Conservation (phyloP, 2,888 invertebrate genomes). For the Anoncus sp. region DNA sequence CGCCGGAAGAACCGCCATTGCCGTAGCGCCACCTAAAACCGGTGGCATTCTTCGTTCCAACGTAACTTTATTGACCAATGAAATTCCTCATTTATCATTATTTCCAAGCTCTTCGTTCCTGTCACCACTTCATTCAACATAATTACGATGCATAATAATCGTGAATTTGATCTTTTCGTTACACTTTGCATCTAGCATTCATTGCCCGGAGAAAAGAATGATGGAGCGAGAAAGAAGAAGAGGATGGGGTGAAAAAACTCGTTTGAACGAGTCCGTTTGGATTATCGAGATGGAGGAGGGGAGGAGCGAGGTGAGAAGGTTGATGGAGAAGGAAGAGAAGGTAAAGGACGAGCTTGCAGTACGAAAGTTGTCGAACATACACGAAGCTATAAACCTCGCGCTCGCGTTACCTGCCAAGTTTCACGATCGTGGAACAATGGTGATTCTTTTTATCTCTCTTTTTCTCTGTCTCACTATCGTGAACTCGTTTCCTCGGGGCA, state of each 20-base stretch:
- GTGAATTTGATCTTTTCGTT: no score
- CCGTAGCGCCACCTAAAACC: slow-evolving; percentile 81
- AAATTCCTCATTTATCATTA: slow-evolving; percentile 55
- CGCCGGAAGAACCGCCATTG: slow-evolving; percentile 83
- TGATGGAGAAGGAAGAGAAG: slow-evolving; percentile 5
- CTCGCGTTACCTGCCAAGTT: slow-evolving; percentile 52
- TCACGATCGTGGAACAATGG: slow-evolving; percentile 58
- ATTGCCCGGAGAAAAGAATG: neutral
- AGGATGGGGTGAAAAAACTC: no score
- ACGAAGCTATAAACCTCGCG: slow-evolving; percentile 47
- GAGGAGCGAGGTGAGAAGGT: neutral
- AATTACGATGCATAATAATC: neutral
- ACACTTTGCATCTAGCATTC: neutral
- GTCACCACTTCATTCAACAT: no score
- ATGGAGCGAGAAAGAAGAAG: no score
- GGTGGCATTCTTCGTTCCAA: slow-evolving; percentile 78
- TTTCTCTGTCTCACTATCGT: slow-evolving; percentile 62
- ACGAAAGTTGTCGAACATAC: slow-evolving; percentile 51
- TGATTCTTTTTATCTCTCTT: slow-evolving; percentile 55
- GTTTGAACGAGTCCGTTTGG: neutral
- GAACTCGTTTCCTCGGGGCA: slow-evolving; percentile 55
- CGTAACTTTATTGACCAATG: neutral
- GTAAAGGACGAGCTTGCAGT: slow-evolving; percentile 18
- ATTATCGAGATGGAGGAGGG: neutral
- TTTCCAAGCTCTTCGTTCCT: no score